Conservation (phyloP, 2,888 invertebrate species). For the Argynnis bischoffii region DNA sequence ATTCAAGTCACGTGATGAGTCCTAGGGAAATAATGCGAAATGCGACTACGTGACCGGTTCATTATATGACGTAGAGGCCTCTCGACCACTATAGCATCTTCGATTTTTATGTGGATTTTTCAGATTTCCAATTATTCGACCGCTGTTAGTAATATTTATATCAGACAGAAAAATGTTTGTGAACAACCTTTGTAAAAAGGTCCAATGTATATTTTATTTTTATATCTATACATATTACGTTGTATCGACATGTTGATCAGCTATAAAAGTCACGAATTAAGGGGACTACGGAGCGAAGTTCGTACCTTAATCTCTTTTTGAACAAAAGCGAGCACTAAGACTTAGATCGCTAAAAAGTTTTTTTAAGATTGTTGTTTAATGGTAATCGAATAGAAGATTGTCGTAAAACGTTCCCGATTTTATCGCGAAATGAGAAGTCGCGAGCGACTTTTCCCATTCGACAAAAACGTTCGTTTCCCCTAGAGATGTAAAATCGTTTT, state of each 20-base stretch:
- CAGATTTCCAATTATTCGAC: not conserved
- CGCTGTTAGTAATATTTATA: too few species aligned
- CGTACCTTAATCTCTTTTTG: slow-evolving; percentile 37
- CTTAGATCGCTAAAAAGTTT: slow-evolving; percentile 49
- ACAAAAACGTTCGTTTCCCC: slow-evolving; percentile 79
- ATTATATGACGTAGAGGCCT: slow-evolving; percentile 75
- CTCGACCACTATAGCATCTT: slow-evolving; percentile 57
- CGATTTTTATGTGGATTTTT: slow-evolving; percentile 34
- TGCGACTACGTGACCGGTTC: slow-evolving; percentile 82
- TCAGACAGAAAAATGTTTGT: too few species aligned
- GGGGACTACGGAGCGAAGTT: slow-evolving; percentile 19
- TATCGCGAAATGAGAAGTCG: slow-evolving; percentile 80
- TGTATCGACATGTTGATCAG: slow-evolving; percentile 11
- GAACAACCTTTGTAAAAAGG: not conserved
- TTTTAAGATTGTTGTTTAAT: slow-evolving; percentile 78
- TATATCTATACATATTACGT: not conserved
- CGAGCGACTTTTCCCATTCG: slow-evolving; percentile 79
- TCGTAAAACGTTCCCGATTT: slow-evolving; percentile 81
- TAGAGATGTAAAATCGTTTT: slow-evolving; percentile 82
- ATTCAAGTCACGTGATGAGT: slow-evolving; percentile 80
- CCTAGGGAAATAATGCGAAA: slow-evolving; percentile 83
- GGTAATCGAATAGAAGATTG: slow-evolving; percentile 79
- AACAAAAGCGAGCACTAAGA: slow-evolving; percentile 40
- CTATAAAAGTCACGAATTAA: slow-evolving; percentile 26
- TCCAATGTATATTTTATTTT: not conserved